Evolutionary conservation across 2,888 invertebrate genomes (phyloP).

Genomic region (Falcaria lacertinaria): DNA sequence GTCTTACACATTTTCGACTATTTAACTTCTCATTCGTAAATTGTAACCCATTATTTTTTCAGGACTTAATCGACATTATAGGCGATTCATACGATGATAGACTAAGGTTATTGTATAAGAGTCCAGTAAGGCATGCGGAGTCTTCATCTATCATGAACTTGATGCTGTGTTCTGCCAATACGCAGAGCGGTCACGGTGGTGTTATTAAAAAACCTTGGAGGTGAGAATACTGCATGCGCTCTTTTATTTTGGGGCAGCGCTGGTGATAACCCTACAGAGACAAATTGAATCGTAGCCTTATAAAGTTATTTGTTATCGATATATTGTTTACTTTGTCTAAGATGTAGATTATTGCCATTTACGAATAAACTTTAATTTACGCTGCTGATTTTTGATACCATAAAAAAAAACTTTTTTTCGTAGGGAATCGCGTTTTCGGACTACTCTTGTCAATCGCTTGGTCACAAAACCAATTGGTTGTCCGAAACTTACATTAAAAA

Average conservation of each 20-base stretch:
- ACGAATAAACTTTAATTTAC: conserved; percentile 24
- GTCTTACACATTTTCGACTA: too few relatives aligned
- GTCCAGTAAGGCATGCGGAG: conserved; percentile 23
- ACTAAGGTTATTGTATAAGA: conserved; percentile 35
- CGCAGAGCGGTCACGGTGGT: neutral
- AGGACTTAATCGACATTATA: conserved; percentile 53
- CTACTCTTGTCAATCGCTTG: too few relatives aligned
- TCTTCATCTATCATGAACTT: conserved; percentile 30
- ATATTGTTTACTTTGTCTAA: conserved; percentile 25
- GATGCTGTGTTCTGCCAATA: conserved; percentile 1
- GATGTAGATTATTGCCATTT: conserved; percentile 33
- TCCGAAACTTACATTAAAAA: too few relatives aligned
- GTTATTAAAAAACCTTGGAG: conserved; percentile 36
- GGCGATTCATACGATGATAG: conserved; percentile 37
- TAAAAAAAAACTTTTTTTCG: too few relatives aligned
- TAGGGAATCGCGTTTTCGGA: too few relatives aligned
- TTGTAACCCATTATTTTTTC: conserved; percentile 13
- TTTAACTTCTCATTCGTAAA: too few relatives aligned
- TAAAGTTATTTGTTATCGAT: conserved; percentile 2
- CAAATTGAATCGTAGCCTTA: conserved; percentile 7
- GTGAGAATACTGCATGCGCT: conserved; percentile 20
- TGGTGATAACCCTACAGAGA: neutral
- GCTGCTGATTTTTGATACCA: too few relatives aligned
- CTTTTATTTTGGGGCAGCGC: too few relatives aligned
- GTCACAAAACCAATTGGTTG: too few relatives aligned